phyloP scores from a whole-genome alignment of 2,888 invertebrate species.

The Alloplasta piceator region DNA sequence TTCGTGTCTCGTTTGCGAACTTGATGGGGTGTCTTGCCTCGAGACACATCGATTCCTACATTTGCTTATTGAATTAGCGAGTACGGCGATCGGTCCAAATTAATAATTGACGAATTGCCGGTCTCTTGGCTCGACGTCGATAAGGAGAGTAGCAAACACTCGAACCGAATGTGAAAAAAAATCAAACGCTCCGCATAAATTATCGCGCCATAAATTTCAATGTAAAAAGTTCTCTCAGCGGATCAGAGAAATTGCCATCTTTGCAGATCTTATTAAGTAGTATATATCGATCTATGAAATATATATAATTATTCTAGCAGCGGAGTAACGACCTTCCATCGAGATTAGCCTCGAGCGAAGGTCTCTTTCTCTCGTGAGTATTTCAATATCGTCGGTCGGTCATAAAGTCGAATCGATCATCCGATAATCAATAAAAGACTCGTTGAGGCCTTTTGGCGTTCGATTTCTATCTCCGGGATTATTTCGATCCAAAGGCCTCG shows the following conservation, averaged over 20 bases:
- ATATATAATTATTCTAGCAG: conserved; percentile 22
- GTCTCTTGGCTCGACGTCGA: neutral
- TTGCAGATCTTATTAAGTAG: conserved; percentile 10
- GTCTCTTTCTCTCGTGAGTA: conserved; percentile 37
- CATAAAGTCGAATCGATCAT: conserved; percentile 28
- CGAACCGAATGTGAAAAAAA: neutral
- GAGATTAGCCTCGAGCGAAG: conserved; percentile 53
- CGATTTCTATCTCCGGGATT: conserved; percentile 16
- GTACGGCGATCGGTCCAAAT: conserved; percentile 37
- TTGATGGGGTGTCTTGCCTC: conserved; percentile 38
- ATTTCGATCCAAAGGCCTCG: too few relatives aligned
- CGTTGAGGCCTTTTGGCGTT: conserved; percentile 19
- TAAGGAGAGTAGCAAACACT: neutral
- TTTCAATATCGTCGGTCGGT: conserved; percentile 29
- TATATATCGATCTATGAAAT: neutral
- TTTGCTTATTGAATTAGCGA: conserved; percentile 32
- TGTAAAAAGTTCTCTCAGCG: conserved; percentile 34
- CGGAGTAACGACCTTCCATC: conserved; percentile 51
- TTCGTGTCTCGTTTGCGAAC: conserved; percentile 61
- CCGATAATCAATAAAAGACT: conserved; percentile 15
- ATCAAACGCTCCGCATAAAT: conserved; percentile 12
- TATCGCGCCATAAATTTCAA: conserved; percentile 13
- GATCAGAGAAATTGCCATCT: conserved; percentile 16
- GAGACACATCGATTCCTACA: conserved; percentile 41
- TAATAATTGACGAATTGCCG: conserved; percentile 30